Evolutionary conservation across 2,113 vertebrate species (phyloP).

Genomic region (Macrotis lagotis): DNA sequence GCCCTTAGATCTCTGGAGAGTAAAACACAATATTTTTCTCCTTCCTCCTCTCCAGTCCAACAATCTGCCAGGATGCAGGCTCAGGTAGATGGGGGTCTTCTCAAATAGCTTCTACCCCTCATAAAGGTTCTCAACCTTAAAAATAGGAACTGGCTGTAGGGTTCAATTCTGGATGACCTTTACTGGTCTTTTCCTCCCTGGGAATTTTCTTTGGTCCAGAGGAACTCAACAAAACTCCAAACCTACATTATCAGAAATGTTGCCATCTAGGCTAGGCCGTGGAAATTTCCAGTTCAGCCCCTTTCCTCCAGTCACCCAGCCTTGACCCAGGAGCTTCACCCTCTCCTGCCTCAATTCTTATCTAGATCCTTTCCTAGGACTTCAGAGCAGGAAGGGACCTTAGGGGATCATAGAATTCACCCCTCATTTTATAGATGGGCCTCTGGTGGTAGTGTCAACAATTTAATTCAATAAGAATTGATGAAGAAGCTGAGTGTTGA

Average conservation of each 20-base stretch:
- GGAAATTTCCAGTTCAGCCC: background rate
- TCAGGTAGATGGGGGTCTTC: background rate
- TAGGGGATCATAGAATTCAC: background rate
- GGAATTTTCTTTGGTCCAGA: background rate
- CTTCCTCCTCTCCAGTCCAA: background rate
- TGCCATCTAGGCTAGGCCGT: background rate
- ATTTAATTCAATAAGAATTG: background rate
- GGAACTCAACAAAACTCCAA: background rate
- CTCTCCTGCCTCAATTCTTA: background rate
- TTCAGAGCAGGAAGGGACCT: background rate
- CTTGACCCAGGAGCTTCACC: background rate
- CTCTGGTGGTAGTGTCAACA: background rate
- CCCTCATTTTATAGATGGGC: background rate
- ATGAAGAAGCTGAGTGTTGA: background rate
- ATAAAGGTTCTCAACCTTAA: background rate
- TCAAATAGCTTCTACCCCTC: background rate
- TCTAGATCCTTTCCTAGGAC: background rate
- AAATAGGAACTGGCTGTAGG: background rate
- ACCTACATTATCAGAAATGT: background rate
- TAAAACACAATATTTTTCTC: background rate
- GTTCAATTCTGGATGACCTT: background rate
- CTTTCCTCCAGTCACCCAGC: background rate
- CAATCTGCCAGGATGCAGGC: background rate
- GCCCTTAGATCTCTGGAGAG: background rate
- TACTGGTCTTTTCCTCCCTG: background rate